Percentiles rank a stretch among this genome's conserved stretches.
These are phyloP conservation scores for Diplodus sargus DNA, from an alignment of 2,797 vertebrate species.

Conservation along the genomic window DNA sequence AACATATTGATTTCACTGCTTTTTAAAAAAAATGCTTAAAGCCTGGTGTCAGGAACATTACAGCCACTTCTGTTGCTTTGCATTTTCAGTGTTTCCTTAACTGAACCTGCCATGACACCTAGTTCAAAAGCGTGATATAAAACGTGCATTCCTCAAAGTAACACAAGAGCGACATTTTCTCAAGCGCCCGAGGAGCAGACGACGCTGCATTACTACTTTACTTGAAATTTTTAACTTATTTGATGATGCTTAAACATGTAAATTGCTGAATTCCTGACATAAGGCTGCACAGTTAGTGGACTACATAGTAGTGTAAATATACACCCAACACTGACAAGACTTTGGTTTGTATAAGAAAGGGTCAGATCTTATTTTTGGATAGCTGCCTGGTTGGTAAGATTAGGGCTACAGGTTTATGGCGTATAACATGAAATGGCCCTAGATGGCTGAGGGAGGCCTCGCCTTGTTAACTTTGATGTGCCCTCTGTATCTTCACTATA, in stretches of 20 bases:
- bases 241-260: conserved; percentile 11
- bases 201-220: neutral
- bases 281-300: neutral
- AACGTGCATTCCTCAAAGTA: neutral
- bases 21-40: neutral
- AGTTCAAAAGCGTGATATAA: neutral
- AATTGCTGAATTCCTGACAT: neutral
- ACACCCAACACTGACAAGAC: neutral
- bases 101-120: neutral
- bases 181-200: conserved; percentile 1
- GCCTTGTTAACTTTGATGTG: conserved; percentile 54
- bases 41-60: neutral
- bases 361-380: neutral
- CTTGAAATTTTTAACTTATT: neutral
- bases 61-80: neutral
- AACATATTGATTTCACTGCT: neutral
- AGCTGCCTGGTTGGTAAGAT: conserved; percentile 33
- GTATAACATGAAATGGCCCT: conserved; percentile 34
- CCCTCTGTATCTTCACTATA: conserved; percentile 21
- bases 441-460: conserved; percentile 30
- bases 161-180: conserved; percentile 12
- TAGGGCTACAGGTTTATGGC: conserved; percentile 32
- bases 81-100: neutral
- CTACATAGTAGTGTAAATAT: neutral
- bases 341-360: neutral